phyloP scores from a whole-genome alignment of 2,113 vertebrate species.

The Leptodactylus fuscus region DNA sequence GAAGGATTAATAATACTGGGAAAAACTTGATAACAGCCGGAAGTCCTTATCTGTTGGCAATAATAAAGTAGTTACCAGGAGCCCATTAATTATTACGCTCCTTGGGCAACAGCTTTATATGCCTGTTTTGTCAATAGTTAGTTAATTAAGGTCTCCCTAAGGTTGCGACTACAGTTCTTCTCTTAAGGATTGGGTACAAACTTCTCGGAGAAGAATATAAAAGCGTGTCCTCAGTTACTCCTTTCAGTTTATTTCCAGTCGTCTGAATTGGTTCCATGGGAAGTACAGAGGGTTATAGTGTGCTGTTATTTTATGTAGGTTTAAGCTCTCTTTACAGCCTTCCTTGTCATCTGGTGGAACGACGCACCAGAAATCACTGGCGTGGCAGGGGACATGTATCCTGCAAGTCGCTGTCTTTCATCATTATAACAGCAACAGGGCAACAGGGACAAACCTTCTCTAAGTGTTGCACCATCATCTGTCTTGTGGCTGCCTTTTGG shows the following conservation, averaged over 20 bases:
- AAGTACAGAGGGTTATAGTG: conserved; percentile 26
- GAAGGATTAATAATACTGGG: conserved; percentile 41
- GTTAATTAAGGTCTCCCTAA: conserved; percentile 50
- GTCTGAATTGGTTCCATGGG: conserved; percentile 29
- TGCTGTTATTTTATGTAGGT: conserved; percentile 28
- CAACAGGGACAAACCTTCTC: conserved; percentile 11
- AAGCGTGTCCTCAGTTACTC: conserved; percentile 41
- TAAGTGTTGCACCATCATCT: not conserved
- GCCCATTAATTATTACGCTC: conserved; percentile 50
- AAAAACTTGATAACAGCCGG: conserved; percentile 48
- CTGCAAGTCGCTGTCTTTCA: not conserved
- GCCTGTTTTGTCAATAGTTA: conserved; percentile 47
- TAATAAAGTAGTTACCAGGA: conserved; percentile 51
- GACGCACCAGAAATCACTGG: not conserved
- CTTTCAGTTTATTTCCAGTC: conserved; percentile 32
- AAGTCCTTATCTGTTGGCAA: conserved; percentile 54
- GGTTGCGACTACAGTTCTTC: conserved; percentile 41
- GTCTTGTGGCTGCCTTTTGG: not conserved
- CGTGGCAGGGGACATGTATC: conserved; percentile 20
- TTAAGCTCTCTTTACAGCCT: conserved; percentile 33
- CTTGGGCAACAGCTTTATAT: conserved; percentile 40
- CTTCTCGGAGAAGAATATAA: conserved; percentile 16
- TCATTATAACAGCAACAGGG: conserved; percentile 26
- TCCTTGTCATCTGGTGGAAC: conserved; percentile 13
- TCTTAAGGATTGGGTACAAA: conserved; percentile 35